These are phyloP conservation scores for Drosophila lini DNA, from an alignment of 1,140 invertebrate genomes.

Conservation along the genomic window DNA sequence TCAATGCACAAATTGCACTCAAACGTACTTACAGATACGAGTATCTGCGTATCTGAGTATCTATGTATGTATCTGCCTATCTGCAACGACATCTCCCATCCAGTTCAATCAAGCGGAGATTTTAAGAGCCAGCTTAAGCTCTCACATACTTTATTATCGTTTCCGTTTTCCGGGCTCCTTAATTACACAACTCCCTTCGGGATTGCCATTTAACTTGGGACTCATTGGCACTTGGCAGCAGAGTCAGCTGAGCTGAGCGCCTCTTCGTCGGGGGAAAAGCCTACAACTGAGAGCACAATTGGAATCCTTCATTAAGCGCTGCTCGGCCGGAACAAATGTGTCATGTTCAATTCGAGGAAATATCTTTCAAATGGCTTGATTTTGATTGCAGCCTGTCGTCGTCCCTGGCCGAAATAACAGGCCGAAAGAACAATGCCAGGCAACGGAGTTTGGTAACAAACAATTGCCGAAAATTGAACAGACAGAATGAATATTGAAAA, in stretches of 20 bases:
- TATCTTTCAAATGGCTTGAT: slow-evolving; percentile 63
- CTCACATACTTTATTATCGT: slow-evolving; percentile 3
- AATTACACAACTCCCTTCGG: slow-evolving; percentile 14
- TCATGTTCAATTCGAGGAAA: slow-evolving; percentile 65
- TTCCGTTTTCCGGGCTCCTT: slow-evolving; percentile 5
- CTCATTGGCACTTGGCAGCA: slow-evolving; percentile 24
- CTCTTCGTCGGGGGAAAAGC: neutral
- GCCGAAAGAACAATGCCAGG: slow-evolving; percentile 33
- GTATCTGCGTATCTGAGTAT: slow-evolving; percentile 6
- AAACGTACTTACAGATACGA: slow-evolving; percentile 35
- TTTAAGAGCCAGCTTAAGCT: neutral
- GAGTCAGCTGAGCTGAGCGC: slow-evolving; percentile 1
- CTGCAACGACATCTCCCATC: slow-evolving; percentile 5
- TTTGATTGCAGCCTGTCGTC: slow-evolving; percentile 66
- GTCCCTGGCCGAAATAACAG: slow-evolving; percentile 48
- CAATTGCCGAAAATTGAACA: slow-evolving; percentile 38
- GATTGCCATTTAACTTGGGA: slow-evolving; percentile 23
- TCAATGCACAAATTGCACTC: slow-evolving; percentile 51
- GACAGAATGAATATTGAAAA: slow-evolving; percentile 49
- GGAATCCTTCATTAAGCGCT: slow-evolving; percentile 58
- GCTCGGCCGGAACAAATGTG: slow-evolving; percentile 41
- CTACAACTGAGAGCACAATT: slow-evolving; percentile 5
- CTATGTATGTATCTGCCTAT: neutral
- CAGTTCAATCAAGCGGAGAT: slow-evolving; percentile 15
- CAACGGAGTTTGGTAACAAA: slow-evolving; percentile 22